A percentile compares a stretch with the other conserved stretches of the same genome.
Conservation (phyloP, 2,113 vertebrate genomes). For the Sceloporus tristichus region DNA sequence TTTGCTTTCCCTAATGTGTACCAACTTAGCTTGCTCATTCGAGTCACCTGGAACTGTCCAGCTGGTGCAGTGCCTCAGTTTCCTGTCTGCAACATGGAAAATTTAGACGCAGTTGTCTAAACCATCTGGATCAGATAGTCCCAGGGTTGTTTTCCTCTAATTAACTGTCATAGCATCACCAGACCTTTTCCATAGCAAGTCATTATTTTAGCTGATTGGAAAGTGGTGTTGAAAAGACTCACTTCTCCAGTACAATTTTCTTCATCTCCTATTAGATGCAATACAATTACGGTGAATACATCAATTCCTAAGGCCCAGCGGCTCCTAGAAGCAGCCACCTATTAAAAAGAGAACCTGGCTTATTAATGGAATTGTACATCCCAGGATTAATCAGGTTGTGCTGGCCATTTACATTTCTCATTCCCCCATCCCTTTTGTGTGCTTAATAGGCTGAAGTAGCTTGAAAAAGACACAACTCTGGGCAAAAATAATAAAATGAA, state of each 20-base stretch:
- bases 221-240: conserved; percentile 73
- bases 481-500: not conserved
- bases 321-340: conserved; percentile 77
- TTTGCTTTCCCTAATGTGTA: not conserved
- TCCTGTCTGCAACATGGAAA: accelerated
- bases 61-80: accelerated
- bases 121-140: not conserved
- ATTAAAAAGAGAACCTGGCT: conserved; percentile 72
- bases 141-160: conserved; percentile 33
- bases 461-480: conserved; percentile 79
- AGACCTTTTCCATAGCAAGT: conserved; percentile 66
- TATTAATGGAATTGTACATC: conserved; percentile 85
- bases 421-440: conserved; percentile 84
- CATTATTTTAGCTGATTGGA: conserved; percentile 82
- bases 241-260: conserved; percentile 78
- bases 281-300: conserved; percentile 82
- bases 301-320: conserved; percentile 79
- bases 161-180: conserved; percentile 52
- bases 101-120: not conserved
- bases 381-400: conserved; percentile 80
- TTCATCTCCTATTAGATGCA: conserved; percentile 83
- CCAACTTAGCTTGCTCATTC: not conserved
- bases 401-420: conserved; percentile 84
- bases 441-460: conserved; percentile 84
- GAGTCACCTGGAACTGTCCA: not conserved